Base-by-base conservation (phyloP, 2,888 invertebrate genomes). In the Galerucella calmariensis region DNA sequence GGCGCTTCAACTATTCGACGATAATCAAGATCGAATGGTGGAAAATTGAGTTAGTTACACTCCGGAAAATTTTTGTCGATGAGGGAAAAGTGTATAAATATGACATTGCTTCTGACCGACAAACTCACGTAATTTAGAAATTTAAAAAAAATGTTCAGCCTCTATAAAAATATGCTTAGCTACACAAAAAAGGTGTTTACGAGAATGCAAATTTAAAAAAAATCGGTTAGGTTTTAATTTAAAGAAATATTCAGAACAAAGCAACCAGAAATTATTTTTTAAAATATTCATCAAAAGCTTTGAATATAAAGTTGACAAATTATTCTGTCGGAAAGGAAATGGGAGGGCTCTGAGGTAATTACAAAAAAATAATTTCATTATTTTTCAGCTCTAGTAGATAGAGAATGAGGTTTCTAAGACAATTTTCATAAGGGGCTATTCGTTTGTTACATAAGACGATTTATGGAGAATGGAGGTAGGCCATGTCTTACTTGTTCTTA, bases 11-110 rank as follows among this genome's bases (percentile, higher is more conserved):
- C 16, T 9, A 61, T n/a, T 27, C 46, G 59, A 59, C 20, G 16
- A 51, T 69, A 69, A 69, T 62, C 27, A 24, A 20, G 11, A 56
- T 61, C 56, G 44, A 11, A 59, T 61, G 16, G 20, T 24, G 35
- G 8, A 46, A 41, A 24, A 35, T 58, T 51, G 63, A 44, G 44
- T 44, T 61, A 44, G 11, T 61, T 46, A 61, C 24, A 35, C 16
- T 44, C 53, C 27, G 24, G 41, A 51, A 53, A 41, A 9, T 59
- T 12, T 20, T 12, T 12, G 10, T 56, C 16, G 16, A 1, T 1
- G 16, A 0, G 27, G 5, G 27, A 27, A 27, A 27, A 27, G 27
- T 27, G 27, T 27, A 27, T 5, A 27, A 27, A 46, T 11, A 46
- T 2, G 46, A 46, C 2, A 11, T 46, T 46, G 2, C 46, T 46